Conservation (phyloP, 30 jellyfish, hydroid and myxozoan species). For the Hydractinia symbiolongicarpus region DNA sequence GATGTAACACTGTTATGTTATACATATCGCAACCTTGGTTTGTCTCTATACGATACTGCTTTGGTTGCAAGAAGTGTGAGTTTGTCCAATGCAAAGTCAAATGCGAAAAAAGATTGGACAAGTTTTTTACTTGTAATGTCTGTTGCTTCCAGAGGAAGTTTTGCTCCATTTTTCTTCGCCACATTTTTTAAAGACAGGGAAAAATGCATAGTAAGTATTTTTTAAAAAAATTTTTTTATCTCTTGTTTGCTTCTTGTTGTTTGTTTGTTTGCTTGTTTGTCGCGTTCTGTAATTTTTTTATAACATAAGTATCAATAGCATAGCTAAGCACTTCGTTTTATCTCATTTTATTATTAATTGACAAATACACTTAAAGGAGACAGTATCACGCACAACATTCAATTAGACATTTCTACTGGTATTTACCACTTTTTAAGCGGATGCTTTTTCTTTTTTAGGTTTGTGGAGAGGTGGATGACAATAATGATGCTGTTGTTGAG, state of each 20-base stretch:
- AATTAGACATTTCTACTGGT: too few species aligned
- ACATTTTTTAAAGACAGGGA: neutral
- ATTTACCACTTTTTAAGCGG: too few species aligned
- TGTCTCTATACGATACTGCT: conserved; percentile 4
- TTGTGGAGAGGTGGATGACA: too few species aligned
- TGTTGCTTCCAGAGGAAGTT: conserved; percentile 8
- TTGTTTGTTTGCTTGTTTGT: too few species aligned
- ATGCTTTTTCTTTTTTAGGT: too few species aligned
- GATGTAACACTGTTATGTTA: neutral
- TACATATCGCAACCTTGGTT: neutral
- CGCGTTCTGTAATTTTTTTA: too few species aligned
- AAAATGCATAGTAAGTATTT: neutral
- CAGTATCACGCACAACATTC: too few species aligned
- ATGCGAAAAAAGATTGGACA: conserved; percentile 5
- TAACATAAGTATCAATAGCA: too few species aligned
- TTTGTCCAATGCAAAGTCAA: neutral
- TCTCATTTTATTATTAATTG: too few species aligned
- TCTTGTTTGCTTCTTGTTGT: neutral
- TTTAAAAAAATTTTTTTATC: neutral
- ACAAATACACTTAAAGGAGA: too few species aligned
- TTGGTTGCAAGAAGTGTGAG: conserved; percentile 17
- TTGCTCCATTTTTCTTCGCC: neutral
- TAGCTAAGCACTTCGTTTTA: too few species aligned
- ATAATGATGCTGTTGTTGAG: too few species aligned
- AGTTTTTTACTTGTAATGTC: conserved; percentile 6